phyloP scores from a whole-genome alignment of 2,113 vertebrate genomes.

The Mastomys natalensis region DNA sequence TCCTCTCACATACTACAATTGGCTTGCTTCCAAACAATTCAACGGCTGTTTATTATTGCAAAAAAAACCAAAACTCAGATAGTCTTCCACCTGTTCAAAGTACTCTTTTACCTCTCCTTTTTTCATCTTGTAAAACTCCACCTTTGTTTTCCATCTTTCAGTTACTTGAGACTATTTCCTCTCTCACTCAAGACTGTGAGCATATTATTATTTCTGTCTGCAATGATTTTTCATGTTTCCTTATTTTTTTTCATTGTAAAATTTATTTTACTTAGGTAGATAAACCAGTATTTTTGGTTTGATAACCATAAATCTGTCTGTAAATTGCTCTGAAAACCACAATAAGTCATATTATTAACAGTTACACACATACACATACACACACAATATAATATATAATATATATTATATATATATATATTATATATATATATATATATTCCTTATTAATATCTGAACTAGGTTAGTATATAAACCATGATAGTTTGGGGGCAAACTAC shows the following conservation, averaged over 20 bases:
- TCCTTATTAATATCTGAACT: neutral
- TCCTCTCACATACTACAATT: neutral
- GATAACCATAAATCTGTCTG: neutral
- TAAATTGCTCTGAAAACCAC: neutral
- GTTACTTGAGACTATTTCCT: neutral
- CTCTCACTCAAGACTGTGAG: neutral
- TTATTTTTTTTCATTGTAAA: neutral
- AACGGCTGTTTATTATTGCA: neutral
- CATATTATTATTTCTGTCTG: neutral
- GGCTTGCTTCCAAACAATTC: neutral
- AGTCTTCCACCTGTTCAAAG: neutral
- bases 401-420: no score
- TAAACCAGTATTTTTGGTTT: neutral
- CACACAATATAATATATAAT: no score
- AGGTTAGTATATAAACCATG: neutral
- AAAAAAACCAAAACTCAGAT: neutral
- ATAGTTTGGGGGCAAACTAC: neutral
- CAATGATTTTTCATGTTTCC: neutral
- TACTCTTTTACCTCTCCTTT: neutral
- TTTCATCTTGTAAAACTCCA: neutral
- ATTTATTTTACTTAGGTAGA: neutral
- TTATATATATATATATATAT: neutral
- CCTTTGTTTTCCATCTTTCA: neutral
- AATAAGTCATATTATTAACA: neutral
- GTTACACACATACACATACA: neutral